phyloP scores from a whole-genome alignment of 1,140 invertebrate species.

The Sipha flava region DNA sequence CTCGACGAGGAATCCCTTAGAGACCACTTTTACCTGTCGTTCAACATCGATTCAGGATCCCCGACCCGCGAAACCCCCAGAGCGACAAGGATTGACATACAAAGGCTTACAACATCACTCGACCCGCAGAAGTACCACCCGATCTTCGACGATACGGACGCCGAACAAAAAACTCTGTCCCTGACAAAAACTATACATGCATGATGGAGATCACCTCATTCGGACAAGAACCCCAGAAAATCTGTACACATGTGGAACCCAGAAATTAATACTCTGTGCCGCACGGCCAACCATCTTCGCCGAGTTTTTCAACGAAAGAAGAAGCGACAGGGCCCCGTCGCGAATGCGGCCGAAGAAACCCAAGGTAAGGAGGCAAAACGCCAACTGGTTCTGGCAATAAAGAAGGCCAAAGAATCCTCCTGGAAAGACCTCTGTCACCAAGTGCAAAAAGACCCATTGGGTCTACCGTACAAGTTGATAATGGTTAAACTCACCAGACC shows the following conservation, averaged over 20 bases:
- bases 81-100: neutral
- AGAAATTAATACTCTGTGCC: neutral
- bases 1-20: neutral
- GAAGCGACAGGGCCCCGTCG: neutral
- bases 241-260: neutral
- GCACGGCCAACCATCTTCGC: neutral
- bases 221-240: neutral
- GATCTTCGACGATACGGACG: neutral
- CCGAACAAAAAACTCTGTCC: neutral
- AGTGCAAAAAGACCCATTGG: neutral
- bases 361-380: too few species aligned
- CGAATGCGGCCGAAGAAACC: too few species aligned
- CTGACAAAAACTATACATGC: neutral
- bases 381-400: too few species aligned
- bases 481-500: neutral
- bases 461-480: neutral
- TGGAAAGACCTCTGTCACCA: neutral
- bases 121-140: neutral
- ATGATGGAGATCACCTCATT: neutral
- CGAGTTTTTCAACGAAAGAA: neutral
- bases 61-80: neutral
- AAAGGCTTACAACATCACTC: neutral
- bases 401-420: neutral
- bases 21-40: neutral
- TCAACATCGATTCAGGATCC: neutral